Evolutionary conservation across 2,888 invertebrate genomes (phyloP), one percentile per base, ranked within the genome.

Genomic region (Luffia ferchaultella): DNA sequence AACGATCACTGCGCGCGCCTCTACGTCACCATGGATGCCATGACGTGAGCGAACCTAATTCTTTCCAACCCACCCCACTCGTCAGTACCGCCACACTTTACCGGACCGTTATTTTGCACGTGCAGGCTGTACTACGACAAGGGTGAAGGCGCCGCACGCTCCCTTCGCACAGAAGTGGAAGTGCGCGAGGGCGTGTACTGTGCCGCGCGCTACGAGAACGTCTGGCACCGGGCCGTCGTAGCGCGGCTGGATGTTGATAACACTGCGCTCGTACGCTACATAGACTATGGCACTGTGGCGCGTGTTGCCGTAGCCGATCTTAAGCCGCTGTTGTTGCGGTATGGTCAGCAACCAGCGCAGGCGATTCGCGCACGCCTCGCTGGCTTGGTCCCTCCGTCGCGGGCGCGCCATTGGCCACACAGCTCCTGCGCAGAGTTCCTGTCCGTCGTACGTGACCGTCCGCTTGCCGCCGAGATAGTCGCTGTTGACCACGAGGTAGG

Each of bases 221-320:
- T 85, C 70, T 87, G 83, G 73, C 86, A 87, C 59, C 79, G 87
- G 60, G 71, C 82, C 43, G 60, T 84, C 60, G 74, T 86, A 62
- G 77, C 85, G 50, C 62, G 70, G 58, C 1, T 73, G 2, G n/a
- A 76, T 48, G 76, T 77, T 62, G 55, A 62, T 55, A 70, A 76
- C 55, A 71, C 68, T n/a, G 79, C 85, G 55, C 82, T 79, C 70
- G 83, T 87, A 59, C 83, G 84, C 42, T 86, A 84, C 69, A 70
- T 87, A 57, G 88, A 88, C 75, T 87, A 85, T 70, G 88, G 86
- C 62, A 87, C 87, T 45, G 79, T 86, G 63, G 73, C 73, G 53
- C 60, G 62, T 51, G 73, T 71, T 58, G 0, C 19, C 1, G 60
- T 42, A 56, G 0, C n/a, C 5, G 20, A 2, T 55, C 73, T 80